Conservation (phyloP, 2,888 invertebrate genomes). For the Phasia obesa region DNA sequence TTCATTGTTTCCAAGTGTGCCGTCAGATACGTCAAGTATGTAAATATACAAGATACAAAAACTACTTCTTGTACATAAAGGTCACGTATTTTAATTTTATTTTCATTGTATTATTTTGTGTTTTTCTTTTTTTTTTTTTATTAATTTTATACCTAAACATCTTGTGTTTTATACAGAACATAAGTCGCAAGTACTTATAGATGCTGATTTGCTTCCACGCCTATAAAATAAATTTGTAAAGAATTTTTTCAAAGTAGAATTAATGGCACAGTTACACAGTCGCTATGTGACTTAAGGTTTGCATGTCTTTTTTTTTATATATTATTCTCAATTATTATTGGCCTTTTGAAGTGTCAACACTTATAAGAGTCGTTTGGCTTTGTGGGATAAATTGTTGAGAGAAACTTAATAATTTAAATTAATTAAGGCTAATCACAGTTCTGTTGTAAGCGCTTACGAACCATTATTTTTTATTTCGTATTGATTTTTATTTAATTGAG, state of each 20-base stretch:
- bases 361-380: conserved; percentile 11
- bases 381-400: conserved; percentile 11
- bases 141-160: conserved; percentile 41
- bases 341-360: conserved; percentile 26
- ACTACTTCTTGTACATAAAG: conserved; percentile 27
- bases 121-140: neutral
- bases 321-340: neutral
- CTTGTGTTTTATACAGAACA: conserved; percentile 51
- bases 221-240: conserved; percentile 28
- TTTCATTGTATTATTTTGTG: conserved; percentile 21
- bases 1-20: conserved; percentile 1
- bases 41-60: conserved; percentile 9
- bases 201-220: conserved; percentile 13
- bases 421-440: neutral
- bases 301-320: too few species aligned
- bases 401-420: neutral
- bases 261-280: conserved; percentile 43
- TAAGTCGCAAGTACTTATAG: conserved; percentile 17
- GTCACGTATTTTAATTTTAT: conserved; percentile 44
- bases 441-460: neutral
- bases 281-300: conserved; percentile 23
- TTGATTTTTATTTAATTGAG: too few species aligned
- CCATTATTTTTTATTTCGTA: too few species aligned
- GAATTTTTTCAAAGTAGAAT: conserved; percentile 31
- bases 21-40: conserved; percentile 30